Conservation (phyloP, 2,797 vertebrate genomes). For the Ctenopoma multispine region DNA sequence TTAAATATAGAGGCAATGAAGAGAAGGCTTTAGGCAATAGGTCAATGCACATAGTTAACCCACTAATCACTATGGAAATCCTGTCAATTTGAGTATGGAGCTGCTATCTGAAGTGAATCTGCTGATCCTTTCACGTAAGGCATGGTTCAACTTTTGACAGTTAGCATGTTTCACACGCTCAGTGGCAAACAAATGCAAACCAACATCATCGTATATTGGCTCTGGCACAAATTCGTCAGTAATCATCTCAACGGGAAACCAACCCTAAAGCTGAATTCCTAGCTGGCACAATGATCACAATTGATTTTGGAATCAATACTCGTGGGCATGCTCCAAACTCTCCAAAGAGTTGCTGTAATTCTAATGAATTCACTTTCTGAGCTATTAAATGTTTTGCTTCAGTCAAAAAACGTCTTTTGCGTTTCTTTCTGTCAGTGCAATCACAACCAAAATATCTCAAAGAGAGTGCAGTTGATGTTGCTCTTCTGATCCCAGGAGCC, state of each 20-base stretch:
- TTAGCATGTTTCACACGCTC: slow-evolving; percentile 21
- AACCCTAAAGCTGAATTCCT: slow-evolving; percentile 7
- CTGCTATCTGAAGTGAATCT: slow-evolving; percentile 43
- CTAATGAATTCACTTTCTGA: slow-evolving; percentile 12
- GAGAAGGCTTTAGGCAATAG: slow-evolving; percentile 58
- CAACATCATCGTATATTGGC: slow-evolving; percentile 5
- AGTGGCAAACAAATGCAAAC: slow-evolving; percentile 21
- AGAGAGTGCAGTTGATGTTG: background rate
- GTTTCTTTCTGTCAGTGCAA: slow-evolving; percentile 2
- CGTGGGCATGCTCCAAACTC: background rate
- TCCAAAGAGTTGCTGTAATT: slow-evolving; percentile 9
- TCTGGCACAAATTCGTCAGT: slow-evolving; percentile 20
- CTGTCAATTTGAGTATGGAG: slow-evolving; percentile 22
- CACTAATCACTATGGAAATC: slow-evolving; percentile 42
- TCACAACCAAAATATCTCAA: slow-evolving; percentile 5
- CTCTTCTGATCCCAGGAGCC: background rate
- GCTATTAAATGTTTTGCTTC: background rate
- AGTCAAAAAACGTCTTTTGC: background rate
- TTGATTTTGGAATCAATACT: slow-evolving; percentile 38
- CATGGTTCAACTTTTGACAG: slow-evolving; percentile 23
- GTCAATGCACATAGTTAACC: slow-evolving; percentile 49
- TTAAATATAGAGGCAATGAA: slow-evolving; percentile 55
- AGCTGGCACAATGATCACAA: slow-evolving; percentile 30
- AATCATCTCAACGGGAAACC: slow-evolving; percentile 33
- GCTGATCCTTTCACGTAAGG: slow-evolving; percentile 31